Conservation (phyloP, 2,888 invertebrate species). For the Gymnoscelis rufifasciata region DNA sequence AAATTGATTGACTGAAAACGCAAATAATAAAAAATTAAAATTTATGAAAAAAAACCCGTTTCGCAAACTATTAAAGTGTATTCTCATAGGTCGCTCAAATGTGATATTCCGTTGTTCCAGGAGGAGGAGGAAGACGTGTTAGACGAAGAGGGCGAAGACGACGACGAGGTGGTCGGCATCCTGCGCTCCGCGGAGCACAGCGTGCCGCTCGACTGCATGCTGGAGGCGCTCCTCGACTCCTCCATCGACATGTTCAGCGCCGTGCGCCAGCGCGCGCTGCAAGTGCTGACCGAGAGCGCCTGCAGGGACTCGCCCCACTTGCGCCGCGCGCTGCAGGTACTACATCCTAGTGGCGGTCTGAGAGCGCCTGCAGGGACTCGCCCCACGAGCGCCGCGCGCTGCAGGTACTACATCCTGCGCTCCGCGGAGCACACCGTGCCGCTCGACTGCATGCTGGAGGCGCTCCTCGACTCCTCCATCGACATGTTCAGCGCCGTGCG, state of each 20-base stretch:
- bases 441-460: constrained; percentile 60
- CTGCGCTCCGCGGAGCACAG: constrained; percentile 46
- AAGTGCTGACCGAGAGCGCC: constrained; percentile 75
- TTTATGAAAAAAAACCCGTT: no score
- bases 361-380: no score
- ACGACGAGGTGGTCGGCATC: constrained; percentile 44
- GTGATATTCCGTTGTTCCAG: constrained; percentile 14
- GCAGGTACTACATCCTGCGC: constrained; percentile 39
- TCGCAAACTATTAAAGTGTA: no score
- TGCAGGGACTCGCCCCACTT: constrained; percentile 41
- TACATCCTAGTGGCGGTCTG: no score
- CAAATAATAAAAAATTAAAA: no score
- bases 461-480: constrained; percentile 71
- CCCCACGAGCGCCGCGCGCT: no score
- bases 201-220: constrained; percentile 50
- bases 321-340: constrained; percentile 38
- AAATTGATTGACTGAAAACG: no score
- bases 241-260: constrained; percentile 78
- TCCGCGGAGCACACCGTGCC: constrained; percentile 49
- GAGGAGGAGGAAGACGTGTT: constrained; percentile 33
- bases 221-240: constrained; percentile 74
- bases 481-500: constrained; percentile 81
- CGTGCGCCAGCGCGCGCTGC: constrained; percentile 81
- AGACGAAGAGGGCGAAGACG: constrained; percentile 15
- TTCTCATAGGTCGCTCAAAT: no score